Conservation (phyloP, 2,113 vertebrate species). For the Verasper variegatus region DNA sequence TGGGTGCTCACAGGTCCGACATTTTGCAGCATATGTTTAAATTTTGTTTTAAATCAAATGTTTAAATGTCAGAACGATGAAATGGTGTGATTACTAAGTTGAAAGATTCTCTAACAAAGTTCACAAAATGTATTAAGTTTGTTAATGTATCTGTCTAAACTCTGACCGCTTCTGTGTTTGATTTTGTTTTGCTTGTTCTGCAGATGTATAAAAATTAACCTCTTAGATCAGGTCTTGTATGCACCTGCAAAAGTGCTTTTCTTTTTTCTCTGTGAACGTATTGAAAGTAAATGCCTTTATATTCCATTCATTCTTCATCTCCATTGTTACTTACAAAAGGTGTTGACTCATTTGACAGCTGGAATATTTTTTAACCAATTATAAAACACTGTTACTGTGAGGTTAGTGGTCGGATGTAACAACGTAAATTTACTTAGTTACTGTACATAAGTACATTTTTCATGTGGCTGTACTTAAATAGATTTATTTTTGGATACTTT, state of each 20-base stretch:
- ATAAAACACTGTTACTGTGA: not conserved
- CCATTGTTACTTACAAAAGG: slow-evolving; percentile 7
- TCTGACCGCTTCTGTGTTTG: slow-evolving; percentile 41
- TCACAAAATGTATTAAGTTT: slow-evolving; percentile 45
- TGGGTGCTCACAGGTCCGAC: slow-evolving; percentile 36
- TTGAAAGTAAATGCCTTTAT: slow-evolving; percentile 70
- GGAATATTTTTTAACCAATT: not conserved
- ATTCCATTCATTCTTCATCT: slow-evolving; percentile 25
- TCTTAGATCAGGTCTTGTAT: slow-evolving; percentile 46
- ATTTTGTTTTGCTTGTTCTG: slow-evolving; percentile 53
- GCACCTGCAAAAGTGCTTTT: slow-evolving; percentile 51
- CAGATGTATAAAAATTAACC: slow-evolving; percentile 32
- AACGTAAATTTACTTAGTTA: too few relatives aligned
- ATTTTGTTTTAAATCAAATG: slow-evolving; percentile 47
- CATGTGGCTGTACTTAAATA: too few relatives aligned
- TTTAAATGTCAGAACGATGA: slow-evolving; percentile 39
- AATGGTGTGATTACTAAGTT: slow-evolving; percentile 54
- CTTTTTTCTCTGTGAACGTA: slow-evolving; percentile 43
- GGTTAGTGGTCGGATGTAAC: not conserved
- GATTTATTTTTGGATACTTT: too few relatives aligned
- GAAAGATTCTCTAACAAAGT: slow-evolving; percentile 38
- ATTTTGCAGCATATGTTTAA: slow-evolving; percentile 39
- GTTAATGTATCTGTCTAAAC: slow-evolving; percentile 40
- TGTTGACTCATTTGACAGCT: not conserved
- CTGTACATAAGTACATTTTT: too few relatives aligned